A percentile compares a stretch with the other conserved stretches of the same genome.
Conservation (phyloP, 92 coral and sea anemone species). For the Porites evermanni region DNA sequence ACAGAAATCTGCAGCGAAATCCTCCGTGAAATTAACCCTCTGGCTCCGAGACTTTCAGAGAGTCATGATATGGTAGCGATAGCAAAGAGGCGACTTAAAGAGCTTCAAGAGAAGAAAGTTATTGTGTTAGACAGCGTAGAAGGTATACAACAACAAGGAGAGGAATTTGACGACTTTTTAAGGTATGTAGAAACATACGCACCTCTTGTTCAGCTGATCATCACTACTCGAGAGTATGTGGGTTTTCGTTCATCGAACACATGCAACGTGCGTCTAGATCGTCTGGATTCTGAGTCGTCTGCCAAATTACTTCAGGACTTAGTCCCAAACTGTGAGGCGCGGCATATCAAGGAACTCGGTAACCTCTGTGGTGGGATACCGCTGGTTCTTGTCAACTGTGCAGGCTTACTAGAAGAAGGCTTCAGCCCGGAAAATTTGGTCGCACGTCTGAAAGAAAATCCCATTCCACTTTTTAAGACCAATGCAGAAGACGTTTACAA, state of each 20-base stretch:
- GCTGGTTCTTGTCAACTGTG: slow-evolving; percentile 12
- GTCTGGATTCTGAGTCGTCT: slow-evolving; percentile 2
- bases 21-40: slow-evolving; percentile 1
- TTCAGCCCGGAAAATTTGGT: not conserved
- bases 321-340: not conserved
- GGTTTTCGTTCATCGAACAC: slow-evolving; percentile 15
- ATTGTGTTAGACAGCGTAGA: slow-evolving; percentile 68
- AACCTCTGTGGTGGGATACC: slow-evolving; percentile 26
- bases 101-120: slow-evolving; percentile 23
- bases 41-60: not conserved
- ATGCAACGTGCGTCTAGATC: not conserved
- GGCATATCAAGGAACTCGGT: not conserved
- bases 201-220: slow-evolving; percentile 3
- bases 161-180: slow-evolving; percentile 7
- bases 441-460: not conserved
- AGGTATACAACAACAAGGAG: slow-evolving; percentile 36
- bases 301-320: not conserved
- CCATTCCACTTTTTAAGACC: not conserved
- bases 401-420: not conserved
- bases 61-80: slow-evolving; percentile 38
- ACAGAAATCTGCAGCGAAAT: slow-evolving; percentile 24
- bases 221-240: slow-evolving; percentile 25
- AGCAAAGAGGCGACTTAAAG: slow-evolving; percentile 15
- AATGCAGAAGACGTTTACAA: not conserved
- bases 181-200: not conserved